Evolutionary conservation across 2,888 invertebrate genomes (phyloP), one percentile per base, ranked within the genome.

Genomic region (Drosophila subsilvestris): DNA sequence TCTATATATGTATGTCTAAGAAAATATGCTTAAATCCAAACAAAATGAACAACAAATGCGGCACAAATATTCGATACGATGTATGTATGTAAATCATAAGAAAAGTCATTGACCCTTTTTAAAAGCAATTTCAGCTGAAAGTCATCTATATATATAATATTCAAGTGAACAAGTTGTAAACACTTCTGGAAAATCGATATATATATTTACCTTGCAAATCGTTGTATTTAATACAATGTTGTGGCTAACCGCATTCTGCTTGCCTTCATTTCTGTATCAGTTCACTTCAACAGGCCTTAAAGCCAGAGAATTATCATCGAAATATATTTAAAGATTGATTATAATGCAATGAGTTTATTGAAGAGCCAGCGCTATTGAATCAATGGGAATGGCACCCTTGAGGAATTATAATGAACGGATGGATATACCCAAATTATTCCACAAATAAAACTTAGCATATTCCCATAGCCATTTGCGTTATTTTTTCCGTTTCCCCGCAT

Each of bases 391-490:
- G 48, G 47, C 54, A 32, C 22, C 63, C 63, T 63, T 48, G 32
- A 63, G 55, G 63, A 27, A 53, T 43, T 32, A 63, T 48, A 32
- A 43, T 66, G 53, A 32, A 43, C 63, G 63, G 48, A 25, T 32
- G 54, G 62, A 54, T 66, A 54, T 63, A 42, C 53, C 54, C 48
- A 54, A 53, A 66, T 63, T 54, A 66, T 63, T 55, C 63, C 32
- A 32, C 17, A 63, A 66, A 66, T 63, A 66, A 66, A 66, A 63
- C 65, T 66, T 66, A 66, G 63, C 63, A 66, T 66, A 66, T 66
- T 63, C 48, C 63, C 43, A 37, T 37, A 43, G 43, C 25, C 56
- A 37, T 37, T 37, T n/a, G 18, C 32, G 18, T 48, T 63, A 53
- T 65, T 63, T 32, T 43, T 44, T 48, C 49, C 54, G 10, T 20